Base-by-base conservation (phyloP, 2,113 vertebrate species). In the Psammodynastes pulverulentus region DNA sequence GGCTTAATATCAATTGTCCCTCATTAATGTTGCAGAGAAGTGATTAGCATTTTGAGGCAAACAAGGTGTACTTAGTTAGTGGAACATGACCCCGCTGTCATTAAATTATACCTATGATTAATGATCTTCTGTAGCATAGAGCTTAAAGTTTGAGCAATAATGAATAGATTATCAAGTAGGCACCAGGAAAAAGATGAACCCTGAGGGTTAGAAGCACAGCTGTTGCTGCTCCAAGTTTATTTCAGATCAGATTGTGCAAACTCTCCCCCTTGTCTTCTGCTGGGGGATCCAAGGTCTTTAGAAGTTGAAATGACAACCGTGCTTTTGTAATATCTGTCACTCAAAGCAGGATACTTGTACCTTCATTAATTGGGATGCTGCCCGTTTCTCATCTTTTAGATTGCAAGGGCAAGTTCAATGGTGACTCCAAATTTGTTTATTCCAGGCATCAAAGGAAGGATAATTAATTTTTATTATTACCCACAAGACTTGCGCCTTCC, bases 31-130 rank as follows among this genome's bases (percentile, higher is more conserved):
- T 98, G 96, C 97, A 97, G 95, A 98, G 97, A 96, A 97, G 97
- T 94, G 96, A 99, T 99, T 99, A 99, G 98, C 98, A 99, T 99
- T 99, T 99, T 99, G 99, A 99, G 98, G 98, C 98, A 99, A 99
- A 99, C 97, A 98, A 98, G 97, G 97, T 98, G 96, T 98, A 97
- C 98, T 98, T 98, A 98, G 96, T 99, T 99, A 99, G 98, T 96
- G 96, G 98, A 98, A 98, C 98, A 98, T 94, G 98, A 99, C 99
- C 97, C 97, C 96, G 98, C 98, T 99, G 99, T 99, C 99, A 99
- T 98, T 98, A 98, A 98, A 99, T 99, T 99, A 98, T 98, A 98
- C 97, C 98, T 97, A 98, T 99, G 99, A 99, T 99, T 99, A 99
- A 99, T 99, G 99, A 99, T 98, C 98, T 98, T 98, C 98, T 97